Evolutionary conservation across 1,140 invertebrate species (phyloP).

Genomic region (Thalassaphorura encarpata): DNA sequence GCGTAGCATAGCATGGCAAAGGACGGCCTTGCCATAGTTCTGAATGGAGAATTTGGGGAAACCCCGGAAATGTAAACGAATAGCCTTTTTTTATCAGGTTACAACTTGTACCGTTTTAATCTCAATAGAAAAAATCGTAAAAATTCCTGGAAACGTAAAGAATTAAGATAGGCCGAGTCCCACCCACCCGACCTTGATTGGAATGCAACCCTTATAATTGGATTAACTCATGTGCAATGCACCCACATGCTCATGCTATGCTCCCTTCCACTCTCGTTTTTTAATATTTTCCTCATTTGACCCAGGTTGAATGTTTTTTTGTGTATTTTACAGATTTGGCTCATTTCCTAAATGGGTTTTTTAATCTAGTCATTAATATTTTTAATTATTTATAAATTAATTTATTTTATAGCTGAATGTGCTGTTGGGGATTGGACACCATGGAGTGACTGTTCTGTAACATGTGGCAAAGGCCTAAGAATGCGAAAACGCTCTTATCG

Average conservation of each 20-base stretch:
- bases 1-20: not conserved
- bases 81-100: too few relatives aligned
- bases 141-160: too few relatives aligned
- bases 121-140: too few relatives aligned
- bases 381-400: not conserved
- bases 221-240: too few relatives aligned
- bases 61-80: too few relatives aligned
- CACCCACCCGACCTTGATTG: too few relatives aligned
- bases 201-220: too few relatives aligned
- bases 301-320: constrained; percentile 1
- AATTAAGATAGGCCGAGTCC: too few relatives aligned
- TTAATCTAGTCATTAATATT: not conserved
- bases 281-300: too few relatives aligned
- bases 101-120: not conserved
- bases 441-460: constrained; percentile 42
- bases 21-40: not conserved
- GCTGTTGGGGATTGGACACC: constrained; percentile 41
- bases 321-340: not conserved
- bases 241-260: too few relatives aligned
- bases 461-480: constrained; percentile 43
- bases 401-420: constrained; percentile 39
- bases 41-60: too few relatives aligned
- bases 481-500: constrained; percentile 43
- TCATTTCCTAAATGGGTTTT: not conserved
- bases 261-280: too few relatives aligned